Evolutionary conservation across 2,888 invertebrate genomes (phyloP), one percentile per base, ranked within the genome.

Genomic region (Heliconius aoede): DNA sequence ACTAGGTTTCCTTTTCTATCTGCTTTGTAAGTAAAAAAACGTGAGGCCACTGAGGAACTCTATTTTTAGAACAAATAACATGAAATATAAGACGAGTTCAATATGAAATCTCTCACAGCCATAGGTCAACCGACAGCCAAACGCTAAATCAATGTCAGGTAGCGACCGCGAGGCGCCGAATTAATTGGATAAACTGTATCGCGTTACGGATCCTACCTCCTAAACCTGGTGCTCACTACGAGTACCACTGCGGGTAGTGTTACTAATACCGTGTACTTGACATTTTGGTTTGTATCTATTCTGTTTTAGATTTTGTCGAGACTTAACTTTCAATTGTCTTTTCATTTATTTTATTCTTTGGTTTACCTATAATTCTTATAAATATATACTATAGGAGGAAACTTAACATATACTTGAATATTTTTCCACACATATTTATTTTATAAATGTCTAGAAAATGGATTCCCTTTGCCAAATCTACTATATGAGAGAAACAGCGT

Each of bases 141-240:
- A 26, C 26, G 60, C 24, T 61, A 72, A 61, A 61, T 72, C 72
- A 72, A 72, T 60, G 72, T 60, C 40, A 26, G 72, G 26, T 21
- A 24, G 55, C 80, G 78, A 69, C 78, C 78, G 81, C 73, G 69
- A 58, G 81, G 80, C 82, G 78, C 73, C 58, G 72, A 74, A 81
- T 82, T 82, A 82, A 82, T 82, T 82, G 81, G 80, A 82, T 81
- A 71, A 69, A 76, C 68, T 28, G 76, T 77, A 78, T 76, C 79
- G 74, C 68, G 76, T 79, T 79, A 79, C 60, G 28, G 26, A n/a
- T n/a, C n/a, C 60, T 40, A 72, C 61, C 72, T 60, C 60, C 72
- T 72, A 61, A 72, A 72, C 72, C 61, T 26, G 72, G 32, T 18
- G n/a, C 26, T 72, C 40, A 72, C 36, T 36, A n/a, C n/a, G n/a